These are phyloP conservation scores for Chrysotoxum bicinctum DNA, from an alignment of 2,888 invertebrate species.

Conservation along the genomic window DNA sequence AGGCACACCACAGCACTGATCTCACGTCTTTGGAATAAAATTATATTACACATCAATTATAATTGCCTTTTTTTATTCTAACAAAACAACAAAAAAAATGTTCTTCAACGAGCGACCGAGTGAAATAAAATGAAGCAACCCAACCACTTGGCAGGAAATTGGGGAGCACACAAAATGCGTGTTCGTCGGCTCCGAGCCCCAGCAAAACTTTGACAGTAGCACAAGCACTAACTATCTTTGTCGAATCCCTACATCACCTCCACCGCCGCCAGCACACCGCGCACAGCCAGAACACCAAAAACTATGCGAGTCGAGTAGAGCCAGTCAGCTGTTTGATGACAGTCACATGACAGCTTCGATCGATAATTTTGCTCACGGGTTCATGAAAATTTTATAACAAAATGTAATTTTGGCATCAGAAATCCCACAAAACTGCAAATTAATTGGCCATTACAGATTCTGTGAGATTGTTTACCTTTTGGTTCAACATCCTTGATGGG, in stretches of 20 bases:
- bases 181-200: conserved; percentile 22
- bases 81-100: not conserved
- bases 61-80: conserved; percentile 5
- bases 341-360: conserved; percentile 82
- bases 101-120: not conserved
- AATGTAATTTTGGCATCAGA: conserved; percentile 44
- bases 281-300: not conserved
- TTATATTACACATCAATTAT: conserved; percentile 36
- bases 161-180: conserved; percentile 41
- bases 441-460: not conserved
- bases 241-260: conserved; percentile 35
- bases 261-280: not conserved
- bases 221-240: conserved; percentile 22
- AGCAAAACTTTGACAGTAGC: conserved; percentile 30
- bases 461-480: not conserved
- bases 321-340: conserved; percentile 81
- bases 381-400: conserved; percentile 73
- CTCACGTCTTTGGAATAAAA: conserved; percentile 15
- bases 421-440: conserved; percentile 30
- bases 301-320: conserved; percentile 9
- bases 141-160: conserved; percentile 42
- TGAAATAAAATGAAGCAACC: conserved; percentile 18
- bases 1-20: conserved; percentile 20
- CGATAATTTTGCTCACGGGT: conserved; percentile 81
- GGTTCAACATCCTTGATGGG: not conserved